Conservation (phyloP, 2,888 invertebrate genomes). For the Scaptomyza caliginosa region DNA sequence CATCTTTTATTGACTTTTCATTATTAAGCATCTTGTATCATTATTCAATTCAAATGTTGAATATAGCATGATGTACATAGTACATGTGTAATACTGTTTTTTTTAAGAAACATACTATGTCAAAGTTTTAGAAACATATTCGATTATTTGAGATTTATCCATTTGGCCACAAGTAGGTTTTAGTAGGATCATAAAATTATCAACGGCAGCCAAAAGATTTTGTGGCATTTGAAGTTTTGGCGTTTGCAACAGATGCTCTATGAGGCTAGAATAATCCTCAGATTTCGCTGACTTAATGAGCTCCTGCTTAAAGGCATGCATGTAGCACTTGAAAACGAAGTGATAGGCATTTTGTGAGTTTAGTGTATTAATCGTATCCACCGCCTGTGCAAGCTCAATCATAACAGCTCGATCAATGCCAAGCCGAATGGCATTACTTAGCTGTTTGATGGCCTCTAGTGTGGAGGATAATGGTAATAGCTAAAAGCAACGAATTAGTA, state of each 20-base stretch:
- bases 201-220: background rate
- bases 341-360: background rate
- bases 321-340: constrained; percentile 29
- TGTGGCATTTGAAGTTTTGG: constrained; percentile 11
- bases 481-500: constrained; percentile 7
- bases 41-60: background rate
- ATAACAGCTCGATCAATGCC: constrained; percentile 11
- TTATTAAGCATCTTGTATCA: too few relatives aligned
- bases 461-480: constrained; percentile 16
- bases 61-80: background rate
- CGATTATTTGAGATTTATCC: background rate
- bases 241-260: constrained; percentile 20
- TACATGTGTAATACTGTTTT: background rate
- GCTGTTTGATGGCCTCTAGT: constrained; percentile 20
- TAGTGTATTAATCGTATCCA: background rate
- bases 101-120: background rate
- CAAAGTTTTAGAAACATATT: constrained; percentile 5
- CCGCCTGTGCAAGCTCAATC: constrained; percentile 3
- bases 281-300: constrained; percentile 2
- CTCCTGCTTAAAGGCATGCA: constrained; percentile 15
- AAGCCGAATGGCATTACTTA: constrained; percentile 4
- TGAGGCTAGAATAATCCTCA: constrained; percentile 13
- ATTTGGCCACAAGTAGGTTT: background rate
- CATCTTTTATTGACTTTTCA: too few relatives aligned
- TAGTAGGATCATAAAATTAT: constrained; percentile 17